phyloP scores from a whole-genome alignment of 2,113 vertebrate species.

The Nycticebus coucang region DNA sequence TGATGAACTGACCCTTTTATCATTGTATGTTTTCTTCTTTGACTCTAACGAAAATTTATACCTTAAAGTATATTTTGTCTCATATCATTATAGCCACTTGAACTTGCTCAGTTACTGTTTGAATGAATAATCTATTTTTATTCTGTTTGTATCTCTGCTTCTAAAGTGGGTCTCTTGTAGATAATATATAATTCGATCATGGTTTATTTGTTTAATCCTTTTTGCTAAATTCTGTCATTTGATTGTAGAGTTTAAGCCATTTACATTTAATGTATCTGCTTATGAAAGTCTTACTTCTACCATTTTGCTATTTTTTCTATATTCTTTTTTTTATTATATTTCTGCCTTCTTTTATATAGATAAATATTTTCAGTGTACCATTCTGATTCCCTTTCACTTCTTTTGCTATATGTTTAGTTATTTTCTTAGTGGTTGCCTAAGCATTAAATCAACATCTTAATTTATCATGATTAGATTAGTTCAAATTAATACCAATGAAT shows the following conservation, averaged over 20 bases:
- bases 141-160: not conserved
- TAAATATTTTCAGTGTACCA: not conserved
- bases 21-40: not conserved
- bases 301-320: slow-evolving; percentile 3
- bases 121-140: not conserved
- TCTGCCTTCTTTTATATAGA: not conserved
- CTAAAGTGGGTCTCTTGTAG: not conserved
- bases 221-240: not conserved
- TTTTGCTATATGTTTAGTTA: not conserved
- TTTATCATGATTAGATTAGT: not conserved
- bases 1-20: not conserved
- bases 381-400: not conserved
- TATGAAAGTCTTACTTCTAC: not conserved
- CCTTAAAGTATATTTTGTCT: not conserved
- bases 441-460: not conserved
- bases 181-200: not conserved
- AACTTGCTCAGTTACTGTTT: not conserved
- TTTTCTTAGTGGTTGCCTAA: not conserved
- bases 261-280: not conserved
- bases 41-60: not conserved
- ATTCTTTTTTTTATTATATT: not conserved
- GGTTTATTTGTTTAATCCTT: not conserved
- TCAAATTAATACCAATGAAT: slow-evolving; percentile 8
- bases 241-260: not conserved
- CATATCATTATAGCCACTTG: not conserved